Evolutionary conservation across 2,113 vertebrate species (phyloP), one percentile per base, ranked within the genome.

Genomic region (Ptilonorhynchus violaceus): DNA sequence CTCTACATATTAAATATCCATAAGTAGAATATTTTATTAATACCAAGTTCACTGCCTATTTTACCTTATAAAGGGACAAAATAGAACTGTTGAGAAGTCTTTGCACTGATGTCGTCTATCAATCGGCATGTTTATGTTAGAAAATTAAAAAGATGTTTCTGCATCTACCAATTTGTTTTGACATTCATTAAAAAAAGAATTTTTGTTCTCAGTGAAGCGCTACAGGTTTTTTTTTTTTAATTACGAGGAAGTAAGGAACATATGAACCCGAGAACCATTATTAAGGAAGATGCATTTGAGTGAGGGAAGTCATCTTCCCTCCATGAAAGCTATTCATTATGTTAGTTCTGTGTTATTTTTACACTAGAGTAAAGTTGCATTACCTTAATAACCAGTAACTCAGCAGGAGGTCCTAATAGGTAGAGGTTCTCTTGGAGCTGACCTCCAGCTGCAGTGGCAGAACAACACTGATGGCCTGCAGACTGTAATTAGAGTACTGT

Each of bases 311-410:
- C 58, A 67, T 47, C 78, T 86, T 47, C 46, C n/a, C 13, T 93
- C 69, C n/a, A 77, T 92, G 75, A 84, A 97, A 97, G n/a, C 74
- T 94, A 67, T 95, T 97, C 74, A 90, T 96, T 97, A 91, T 95
- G 82, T 91, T 94, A 92, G 88, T 96, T 95, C 91, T 89, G 6
- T 91, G 70, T 92, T 95, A 95, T 96, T 91, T 91, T 92, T 85
- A 50, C 89, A 63, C 21, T 60, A 73, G 75, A 89, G 73, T 96
- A 69, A 95, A 97, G 96, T 85, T 97, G 84, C 92, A 97, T 98
- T 97, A 96, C 92, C 73, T 98, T 98, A 97, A 98, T 97, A 98
- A 97, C 97, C 95, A 97, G 96, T 96, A 97, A 97, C 88, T 95
- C 96, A 67, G 83, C 78, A 93, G 97, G 96, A 96, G 92, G 75